Conservation (phyloP, 1,140 invertebrate genomes). For the Leptinotarsa defecta region DNA sequence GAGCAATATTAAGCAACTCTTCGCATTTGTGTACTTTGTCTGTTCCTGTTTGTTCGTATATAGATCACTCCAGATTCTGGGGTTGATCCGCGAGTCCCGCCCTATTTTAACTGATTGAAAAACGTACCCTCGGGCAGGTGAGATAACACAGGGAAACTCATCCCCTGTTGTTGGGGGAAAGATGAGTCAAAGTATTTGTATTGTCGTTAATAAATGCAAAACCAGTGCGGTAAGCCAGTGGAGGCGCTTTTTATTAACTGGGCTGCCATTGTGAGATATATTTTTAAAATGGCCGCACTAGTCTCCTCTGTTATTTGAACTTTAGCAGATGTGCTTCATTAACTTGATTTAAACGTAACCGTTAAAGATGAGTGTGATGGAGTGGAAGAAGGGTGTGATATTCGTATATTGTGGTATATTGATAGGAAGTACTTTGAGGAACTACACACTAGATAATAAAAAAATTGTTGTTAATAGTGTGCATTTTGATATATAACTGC, state of each 20-base stretch:
- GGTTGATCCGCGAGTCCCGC: conserved; percentile 20
- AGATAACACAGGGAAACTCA: conserved; percentile 44
- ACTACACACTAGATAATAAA: not conserved
- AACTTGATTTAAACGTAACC: conserved; percentile 24
- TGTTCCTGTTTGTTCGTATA: conserved; percentile 29
- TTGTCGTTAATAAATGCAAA: conserved; percentile 44
- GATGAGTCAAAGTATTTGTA: conserved; percentile 47
- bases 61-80: conserved; percentile 11
- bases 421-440: not conserved
- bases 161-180: conserved; percentile 34
- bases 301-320: conserved; percentile 16
- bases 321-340: conserved; percentile 37
- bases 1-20: conserved; percentile 29
- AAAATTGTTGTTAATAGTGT: too few species aligned
- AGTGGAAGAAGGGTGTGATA: conserved; percentile 17
- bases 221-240: conserved; percentile 46
- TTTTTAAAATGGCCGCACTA: conserved; percentile 41
- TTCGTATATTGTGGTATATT: not conserved
- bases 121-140: conserved; percentile 45
- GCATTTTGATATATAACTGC: too few species aligned
- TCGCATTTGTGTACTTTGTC: conserved; percentile 30
- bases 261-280: conserved; percentile 41
- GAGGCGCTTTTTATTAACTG: conserved; percentile 42
- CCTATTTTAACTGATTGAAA: conserved; percentile 45
- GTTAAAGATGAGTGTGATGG: conserved; percentile 24